A percentile compares a stretch with the other conserved stretches of the same genome.
Evolutionary conservation across 2,797 vertebrate genomes (phyloP).

Genomic region (Manis javanica): DNA sequence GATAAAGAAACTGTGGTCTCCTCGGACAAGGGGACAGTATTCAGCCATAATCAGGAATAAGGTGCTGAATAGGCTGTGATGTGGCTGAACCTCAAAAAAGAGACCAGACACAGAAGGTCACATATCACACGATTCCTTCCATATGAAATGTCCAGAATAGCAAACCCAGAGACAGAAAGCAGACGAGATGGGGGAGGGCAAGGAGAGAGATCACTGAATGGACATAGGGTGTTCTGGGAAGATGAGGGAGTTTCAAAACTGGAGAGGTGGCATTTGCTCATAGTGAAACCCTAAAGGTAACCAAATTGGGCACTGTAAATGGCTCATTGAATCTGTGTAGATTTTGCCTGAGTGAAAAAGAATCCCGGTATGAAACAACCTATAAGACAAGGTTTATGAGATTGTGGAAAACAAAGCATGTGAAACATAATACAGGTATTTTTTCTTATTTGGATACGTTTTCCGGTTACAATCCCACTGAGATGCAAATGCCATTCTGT

Average conservation of each 20-base stretch:
- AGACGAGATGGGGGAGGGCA: too few relatives aligned
- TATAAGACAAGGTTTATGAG: background rate
- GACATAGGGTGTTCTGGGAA: rapidly evolving
- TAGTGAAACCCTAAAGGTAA: too few relatives aligned
- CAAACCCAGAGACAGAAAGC: background rate
- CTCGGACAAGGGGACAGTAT: too few relatives aligned
- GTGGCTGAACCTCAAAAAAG: background rate
- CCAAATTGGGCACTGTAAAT: rapidly evolving
- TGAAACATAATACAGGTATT: background rate
- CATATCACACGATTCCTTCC: rapidly evolving
- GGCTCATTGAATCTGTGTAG: background rate
- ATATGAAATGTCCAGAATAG: background rate
- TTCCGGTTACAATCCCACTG: background rate
- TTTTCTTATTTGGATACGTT: background rate
- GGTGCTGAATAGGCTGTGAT: rapidly evolving
- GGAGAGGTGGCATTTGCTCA: background rate
- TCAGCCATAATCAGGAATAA: background rate
- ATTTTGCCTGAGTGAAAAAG: background rate
- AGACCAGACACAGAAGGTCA: too few relatives aligned
- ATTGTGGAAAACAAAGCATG: background rate
- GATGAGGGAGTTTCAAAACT: background rate
- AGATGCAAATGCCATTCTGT: background rate
- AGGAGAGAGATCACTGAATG: rapidly evolving
- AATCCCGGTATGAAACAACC: background rate
- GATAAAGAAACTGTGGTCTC: background rate